A percentile compares a stretch with the other conserved stretches of the same genome.
These are phyloP conservation scores for Geophilus truncorum DNA, from an alignment of 2,888 invertebrate species.

Conservation along the genomic window DNA sequence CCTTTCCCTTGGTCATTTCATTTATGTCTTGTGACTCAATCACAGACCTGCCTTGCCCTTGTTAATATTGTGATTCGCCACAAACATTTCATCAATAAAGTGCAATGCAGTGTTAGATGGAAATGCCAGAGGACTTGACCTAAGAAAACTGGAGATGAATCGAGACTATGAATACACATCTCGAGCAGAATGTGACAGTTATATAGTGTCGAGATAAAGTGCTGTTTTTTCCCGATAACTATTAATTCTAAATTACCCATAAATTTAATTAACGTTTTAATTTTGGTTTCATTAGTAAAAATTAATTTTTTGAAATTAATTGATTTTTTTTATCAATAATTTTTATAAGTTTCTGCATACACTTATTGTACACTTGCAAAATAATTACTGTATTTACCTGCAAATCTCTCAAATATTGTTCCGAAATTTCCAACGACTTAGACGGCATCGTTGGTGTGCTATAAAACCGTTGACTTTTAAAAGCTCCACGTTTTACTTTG, in stretches of 20 bases:
- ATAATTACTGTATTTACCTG: too few relatives aligned
- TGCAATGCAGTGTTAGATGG: not conserved
- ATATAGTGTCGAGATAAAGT: not conserved
- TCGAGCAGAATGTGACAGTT: not conserved
- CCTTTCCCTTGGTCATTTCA: not conserved
- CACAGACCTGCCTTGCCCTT: not conserved
- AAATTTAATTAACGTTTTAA: too few relatives aligned
- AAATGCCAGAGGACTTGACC: not conserved
- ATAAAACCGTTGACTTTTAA: not conserved
- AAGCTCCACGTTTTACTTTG: not conserved
- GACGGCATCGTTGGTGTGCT: not conserved
- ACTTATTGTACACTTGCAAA: too few relatives aligned
- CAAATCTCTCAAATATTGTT: not conserved
- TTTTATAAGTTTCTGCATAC: too few relatives aligned
- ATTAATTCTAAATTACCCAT: too few relatives aligned
- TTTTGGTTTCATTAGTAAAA: too few relatives aligned
- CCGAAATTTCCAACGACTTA: not conserved
- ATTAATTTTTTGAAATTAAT: too few relatives aligned
- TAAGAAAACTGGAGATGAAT: not conserved
- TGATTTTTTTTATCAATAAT: too few relatives aligned
- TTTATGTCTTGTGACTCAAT: not conserved
- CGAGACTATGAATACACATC: too few relatives aligned
- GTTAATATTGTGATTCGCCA: not conserved
- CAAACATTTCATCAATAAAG: not conserved
- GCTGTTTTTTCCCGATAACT: too few relatives aligned